These are phyloP conservation scores for Reticulitermes speratus DNA, from an alignment of 1,140 invertebrate genomes.

Conservation along the genomic window DNA sequence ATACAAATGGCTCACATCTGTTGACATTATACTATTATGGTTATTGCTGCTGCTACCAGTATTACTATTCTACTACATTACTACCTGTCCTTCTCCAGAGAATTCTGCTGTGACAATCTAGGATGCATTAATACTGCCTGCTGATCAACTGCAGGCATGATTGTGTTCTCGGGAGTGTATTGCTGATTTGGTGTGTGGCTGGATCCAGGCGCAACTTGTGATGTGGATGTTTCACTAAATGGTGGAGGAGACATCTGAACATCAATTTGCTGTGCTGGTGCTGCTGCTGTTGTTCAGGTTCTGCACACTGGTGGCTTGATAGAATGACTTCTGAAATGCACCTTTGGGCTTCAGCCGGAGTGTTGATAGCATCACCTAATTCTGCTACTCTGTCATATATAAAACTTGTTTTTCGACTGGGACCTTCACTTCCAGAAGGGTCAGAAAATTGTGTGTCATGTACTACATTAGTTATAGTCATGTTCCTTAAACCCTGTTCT, in stretches of 20 bases:
- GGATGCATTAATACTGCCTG: conserved; percentile 29
- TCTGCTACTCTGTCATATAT: conserved; percentile 10
- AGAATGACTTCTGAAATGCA: background rate
- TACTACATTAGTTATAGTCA: background rate
- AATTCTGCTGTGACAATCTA: conserved; percentile 39
- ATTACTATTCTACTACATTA: background rate
- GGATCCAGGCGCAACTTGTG: background rate
- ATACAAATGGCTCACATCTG: no score
- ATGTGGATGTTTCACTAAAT: conserved; percentile 18
- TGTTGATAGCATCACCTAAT: background rate
- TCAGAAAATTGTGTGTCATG: background rate
- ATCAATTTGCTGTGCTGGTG: conserved; percentile 10
- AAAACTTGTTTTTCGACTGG: background rate
- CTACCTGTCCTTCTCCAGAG: conserved; percentile 36
- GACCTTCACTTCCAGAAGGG: background rate
- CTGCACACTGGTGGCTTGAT: background rate
- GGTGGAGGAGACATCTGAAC: conserved; percentile 27
- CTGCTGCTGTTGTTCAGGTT: background rate
- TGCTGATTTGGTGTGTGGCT: conserved; percentile 39
- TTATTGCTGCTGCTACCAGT: background rate
- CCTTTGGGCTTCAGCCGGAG: background rate
- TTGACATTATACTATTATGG: background rate
- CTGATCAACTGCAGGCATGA: conserved; percentile 34
- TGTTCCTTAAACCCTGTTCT: background rate
- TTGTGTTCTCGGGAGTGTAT: conserved; percentile 42